phyloP scores from a whole-genome alignment of 92 coral and sea anemone species.

The Palythoa grandis region DNA sequence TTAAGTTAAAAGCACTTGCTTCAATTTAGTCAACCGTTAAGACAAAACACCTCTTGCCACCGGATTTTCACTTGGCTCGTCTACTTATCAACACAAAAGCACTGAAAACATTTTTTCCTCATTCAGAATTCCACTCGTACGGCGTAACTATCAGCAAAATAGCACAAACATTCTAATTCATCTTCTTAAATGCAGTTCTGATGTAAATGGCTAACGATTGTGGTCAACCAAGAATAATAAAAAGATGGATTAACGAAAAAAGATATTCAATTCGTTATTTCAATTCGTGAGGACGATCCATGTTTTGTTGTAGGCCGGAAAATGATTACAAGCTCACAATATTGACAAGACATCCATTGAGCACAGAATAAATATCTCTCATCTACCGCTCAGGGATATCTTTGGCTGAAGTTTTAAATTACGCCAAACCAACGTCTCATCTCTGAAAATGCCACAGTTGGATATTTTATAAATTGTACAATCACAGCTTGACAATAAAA shows the following conservation, averaged over 20 bases:
- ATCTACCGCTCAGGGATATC: conserved; percentile 46
- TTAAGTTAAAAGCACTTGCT: neutral
- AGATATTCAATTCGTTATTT: neutral
- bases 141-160: neutral
- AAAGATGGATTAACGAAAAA: neutral
- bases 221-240: neutral
- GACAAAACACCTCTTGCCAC: neutral
- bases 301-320: conserved; percentile 57
- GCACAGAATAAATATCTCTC: conserved; percentile 73
- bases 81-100: conserved; percentile 25
- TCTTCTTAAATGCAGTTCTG: neutral
- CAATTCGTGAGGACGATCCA: conserved; percentile 28
- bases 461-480: conserved; percentile 35
- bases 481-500: conserved; percentile 42
- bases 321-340: conserved; percentile 74
- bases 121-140: conserved; percentile 21
- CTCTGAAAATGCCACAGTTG: conserved; percentile 21
- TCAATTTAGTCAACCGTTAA: neutral
- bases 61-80: conserved; percentile 20
- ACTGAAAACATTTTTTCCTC: conserved; percentile 32
- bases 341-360: conserved; percentile 56
- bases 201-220: neutral
- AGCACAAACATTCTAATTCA: neutral
- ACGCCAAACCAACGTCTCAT: neutral
- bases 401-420: conserved; percentile 12